Evolutionary conservation across 2,113 vertebrate genomes (phyloP).

Genomic region (Elaphurus davidianus): DNA sequence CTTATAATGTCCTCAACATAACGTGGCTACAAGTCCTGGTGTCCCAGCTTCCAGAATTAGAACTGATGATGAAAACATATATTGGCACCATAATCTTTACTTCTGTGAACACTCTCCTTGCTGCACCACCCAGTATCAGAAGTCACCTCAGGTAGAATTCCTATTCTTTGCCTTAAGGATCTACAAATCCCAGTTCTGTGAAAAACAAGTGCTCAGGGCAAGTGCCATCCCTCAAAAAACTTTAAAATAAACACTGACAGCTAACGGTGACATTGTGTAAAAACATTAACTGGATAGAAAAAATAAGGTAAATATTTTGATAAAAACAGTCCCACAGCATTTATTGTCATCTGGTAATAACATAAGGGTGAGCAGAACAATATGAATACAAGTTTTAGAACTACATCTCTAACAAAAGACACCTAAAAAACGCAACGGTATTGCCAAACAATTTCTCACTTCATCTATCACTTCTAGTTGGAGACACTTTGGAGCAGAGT

Average conservation of each 20-base stretch:
- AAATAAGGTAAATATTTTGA: constrained; percentile 28
- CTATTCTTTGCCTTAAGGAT: background rate
- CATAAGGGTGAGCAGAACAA: background rate
- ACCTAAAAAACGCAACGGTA: background rate
- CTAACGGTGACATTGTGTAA: background rate
- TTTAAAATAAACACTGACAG: background rate
- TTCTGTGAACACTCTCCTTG: background rate
- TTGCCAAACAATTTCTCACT: background rate
- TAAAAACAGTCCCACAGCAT: constrained; percentile 55
- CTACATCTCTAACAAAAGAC: background rate
- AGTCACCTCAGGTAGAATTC: background rate
- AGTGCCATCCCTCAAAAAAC: background rate
- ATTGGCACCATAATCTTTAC: background rate
- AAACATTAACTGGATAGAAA: background rate
- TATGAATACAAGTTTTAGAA: background rate
- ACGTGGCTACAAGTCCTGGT: background rate
- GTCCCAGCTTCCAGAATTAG: background rate
- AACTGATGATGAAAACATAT: background rate
- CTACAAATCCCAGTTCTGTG: background rate
- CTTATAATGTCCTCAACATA: background rate
- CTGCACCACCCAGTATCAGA: background rate
- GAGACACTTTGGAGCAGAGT: constrained; percentile 96
- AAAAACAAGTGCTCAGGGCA: background rate
- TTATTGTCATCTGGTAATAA: constrained; percentile 48
- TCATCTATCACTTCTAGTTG: constrained; percentile 78